A percentile compares a stretch with the other conserved stretches of the same genome.
Evolutionary conservation across 2,888 invertebrate genomes (phyloP).

Genomic region (Resseliella maxima): DNA sequence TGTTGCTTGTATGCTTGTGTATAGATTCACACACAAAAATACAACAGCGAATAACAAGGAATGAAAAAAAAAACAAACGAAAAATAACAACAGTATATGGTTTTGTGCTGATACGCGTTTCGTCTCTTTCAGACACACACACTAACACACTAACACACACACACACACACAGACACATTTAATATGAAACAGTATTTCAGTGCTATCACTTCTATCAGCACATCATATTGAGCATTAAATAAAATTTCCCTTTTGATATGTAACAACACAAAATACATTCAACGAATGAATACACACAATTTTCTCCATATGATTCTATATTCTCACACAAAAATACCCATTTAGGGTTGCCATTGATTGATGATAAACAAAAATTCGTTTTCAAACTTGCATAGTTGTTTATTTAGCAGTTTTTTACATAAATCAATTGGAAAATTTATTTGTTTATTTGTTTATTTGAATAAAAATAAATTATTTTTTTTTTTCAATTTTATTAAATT

Average conservation of each 20-base stretch:
- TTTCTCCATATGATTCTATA: neutral
- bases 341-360: neutral
- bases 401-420: no score
- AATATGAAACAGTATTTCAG: neutral
- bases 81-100: neutral
- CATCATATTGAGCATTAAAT: neutral
- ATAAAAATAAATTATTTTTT: no score
- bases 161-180: neutral
- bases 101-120: neutral
- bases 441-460: neutral
- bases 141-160: no score
- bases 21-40: neutral
- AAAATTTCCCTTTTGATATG: neutral
- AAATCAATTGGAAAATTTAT: no score
- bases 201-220: conserved; percentile 33
- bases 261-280: conserved; percentile 7
- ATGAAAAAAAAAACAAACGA: neutral
- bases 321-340: neutral
- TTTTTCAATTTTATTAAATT: no score
- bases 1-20: neutral
- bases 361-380: neutral
- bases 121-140: no score
- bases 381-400: no score
- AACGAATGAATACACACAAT: neutral
- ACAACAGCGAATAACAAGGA: neutral